phyloP scores from a whole-genome alignment of 2,888 invertebrate species.

The Saturnia japonica region DNA sequence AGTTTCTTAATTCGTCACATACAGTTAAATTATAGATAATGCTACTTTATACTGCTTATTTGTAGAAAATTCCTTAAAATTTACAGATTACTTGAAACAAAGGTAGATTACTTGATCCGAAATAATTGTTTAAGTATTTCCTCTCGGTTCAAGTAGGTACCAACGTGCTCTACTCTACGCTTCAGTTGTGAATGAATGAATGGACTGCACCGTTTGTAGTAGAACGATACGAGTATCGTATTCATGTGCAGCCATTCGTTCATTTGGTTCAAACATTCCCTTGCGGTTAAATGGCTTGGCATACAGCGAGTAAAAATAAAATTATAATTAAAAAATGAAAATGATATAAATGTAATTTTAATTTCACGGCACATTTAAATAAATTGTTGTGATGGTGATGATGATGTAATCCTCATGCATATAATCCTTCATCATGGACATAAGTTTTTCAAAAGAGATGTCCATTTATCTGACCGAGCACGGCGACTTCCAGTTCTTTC shows the following conservation, averaged over 20 bases:
- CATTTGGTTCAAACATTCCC: not conserved
- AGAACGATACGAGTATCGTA: constrained; percentile 3
- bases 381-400: no score
- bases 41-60: no score
- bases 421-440: no score
- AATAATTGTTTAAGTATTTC: not conserved
- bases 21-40: no score
- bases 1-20: not conserved
- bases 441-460: no score
- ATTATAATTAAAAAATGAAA: not conserved
- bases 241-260: constrained; percentile 1
- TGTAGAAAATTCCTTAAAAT: not conserved
- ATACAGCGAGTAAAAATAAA: not conserved
- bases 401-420: no score
- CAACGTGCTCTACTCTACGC: not conserved
- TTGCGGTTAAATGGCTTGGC: not conserved
- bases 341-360: no score
- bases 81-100: not conserved
- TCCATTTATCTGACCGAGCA: no score
- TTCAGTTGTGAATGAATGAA: not conserved
- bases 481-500: no score
- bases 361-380: no score
- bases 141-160: not conserved
- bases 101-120: not conserved
- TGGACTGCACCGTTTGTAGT: not conserved